Evolutionary conservation across 2,797 vertebrate species (phyloP).

Genomic region (Phalloptychus januarius): DNA sequence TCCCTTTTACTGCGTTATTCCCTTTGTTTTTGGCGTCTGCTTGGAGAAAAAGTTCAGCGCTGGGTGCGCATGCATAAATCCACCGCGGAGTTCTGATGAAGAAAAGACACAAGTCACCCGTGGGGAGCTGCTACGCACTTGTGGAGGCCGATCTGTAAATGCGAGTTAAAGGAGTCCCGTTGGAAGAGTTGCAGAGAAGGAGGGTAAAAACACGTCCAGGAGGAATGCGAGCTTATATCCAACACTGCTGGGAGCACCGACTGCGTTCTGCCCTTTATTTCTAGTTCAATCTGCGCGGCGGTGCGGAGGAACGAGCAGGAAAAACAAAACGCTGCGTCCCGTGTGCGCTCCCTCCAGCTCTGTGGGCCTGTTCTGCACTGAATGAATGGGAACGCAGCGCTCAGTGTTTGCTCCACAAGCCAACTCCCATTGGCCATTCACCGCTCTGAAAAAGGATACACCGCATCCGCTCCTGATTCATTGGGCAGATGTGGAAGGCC

Average conservation of each 20-base stretch:
- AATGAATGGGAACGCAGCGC: slow-evolving; percentile 83
- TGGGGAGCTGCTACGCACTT: slow-evolving; percentile 53
- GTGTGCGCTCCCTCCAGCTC: slow-evolving; percentile 54
- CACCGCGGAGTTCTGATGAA: slow-evolving; percentile 57
- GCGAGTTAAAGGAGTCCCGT: slow-evolving; percentile 49
- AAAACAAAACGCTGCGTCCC: slow-evolving; percentile 24
- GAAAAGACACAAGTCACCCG: slow-evolving; percentile 28
- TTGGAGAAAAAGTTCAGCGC: slow-evolving; percentile 38
- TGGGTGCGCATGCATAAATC: slow-evolving; percentile 69
- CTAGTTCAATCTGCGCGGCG: slow-evolving; percentile 43
- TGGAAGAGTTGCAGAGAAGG: slow-evolving; percentile 15
- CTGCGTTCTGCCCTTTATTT: slow-evolving; percentile 22
- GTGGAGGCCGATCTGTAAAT: slow-evolving; percentile 50
- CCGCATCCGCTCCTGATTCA: slow-evolving; percentile 84
- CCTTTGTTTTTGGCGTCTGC: slow-evolving; percentile 23
- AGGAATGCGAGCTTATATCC: slow-evolving; percentile 57
- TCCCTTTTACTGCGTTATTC: slow-evolving; percentile 57
- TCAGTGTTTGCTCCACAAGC: slow-evolving; percentile 78
- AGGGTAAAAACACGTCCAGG: background rate
- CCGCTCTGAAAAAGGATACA: slow-evolving; percentile 84
- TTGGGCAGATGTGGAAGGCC: slow-evolving; percentile 81
- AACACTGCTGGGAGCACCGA: slow-evolving; percentile 13
- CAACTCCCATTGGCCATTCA: slow-evolving; percentile 81
- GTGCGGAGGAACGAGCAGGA: background rate
- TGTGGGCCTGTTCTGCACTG: slow-evolving; percentile 74